Evolutionary conservation across 2,113 vertebrate genomes (phyloP).

Genomic region (Gobio gobio): DNA sequence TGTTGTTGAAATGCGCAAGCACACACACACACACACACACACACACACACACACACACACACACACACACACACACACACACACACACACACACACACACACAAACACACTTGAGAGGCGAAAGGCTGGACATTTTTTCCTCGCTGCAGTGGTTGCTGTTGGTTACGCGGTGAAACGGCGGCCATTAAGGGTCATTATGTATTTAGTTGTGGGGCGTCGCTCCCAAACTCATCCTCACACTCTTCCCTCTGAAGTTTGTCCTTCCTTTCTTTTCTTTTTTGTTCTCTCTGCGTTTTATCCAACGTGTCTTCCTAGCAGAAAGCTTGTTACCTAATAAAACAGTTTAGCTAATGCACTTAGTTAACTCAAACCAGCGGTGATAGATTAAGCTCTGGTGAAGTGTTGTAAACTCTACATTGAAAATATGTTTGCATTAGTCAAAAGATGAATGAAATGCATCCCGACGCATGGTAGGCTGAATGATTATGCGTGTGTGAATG

Average conservation of each 20-base stretch:
- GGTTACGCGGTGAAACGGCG: conserved; percentile 53
- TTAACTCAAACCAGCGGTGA: neutral
- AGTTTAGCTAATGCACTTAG: neutral
- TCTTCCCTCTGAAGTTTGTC: neutral
- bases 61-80: conserved; percentile 16
- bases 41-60: neutral
- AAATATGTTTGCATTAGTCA: neutral
- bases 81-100: conserved; percentile 33
- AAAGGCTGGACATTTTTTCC: conserved; percentile 49
- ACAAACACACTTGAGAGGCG: conserved; percentile 36
- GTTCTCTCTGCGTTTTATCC: conserved; percentile 9
- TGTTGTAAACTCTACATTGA: neutral
- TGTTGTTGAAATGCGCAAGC: neutral
- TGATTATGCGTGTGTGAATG: conserved; percentile 40
- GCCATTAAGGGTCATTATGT: conserved; percentile 51
- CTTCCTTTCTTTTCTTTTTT: neutral
- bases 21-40: too few relatives aligned
- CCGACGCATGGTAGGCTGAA: neutral
- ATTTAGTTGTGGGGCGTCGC: conserved; percentile 48
- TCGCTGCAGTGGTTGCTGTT: conserved; percentile 40
- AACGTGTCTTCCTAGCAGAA: neutral
- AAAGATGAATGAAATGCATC: neutral
- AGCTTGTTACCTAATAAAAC: neutral
- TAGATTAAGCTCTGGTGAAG: neutral
- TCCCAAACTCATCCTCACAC: neutral